A percentile compares a stretch with the other conserved stretches of the same genome.
Evolutionary conservation across 2,797 vertebrate species (phyloP).

Genomic region (Xiphorhynchus erythropygius): DNA sequence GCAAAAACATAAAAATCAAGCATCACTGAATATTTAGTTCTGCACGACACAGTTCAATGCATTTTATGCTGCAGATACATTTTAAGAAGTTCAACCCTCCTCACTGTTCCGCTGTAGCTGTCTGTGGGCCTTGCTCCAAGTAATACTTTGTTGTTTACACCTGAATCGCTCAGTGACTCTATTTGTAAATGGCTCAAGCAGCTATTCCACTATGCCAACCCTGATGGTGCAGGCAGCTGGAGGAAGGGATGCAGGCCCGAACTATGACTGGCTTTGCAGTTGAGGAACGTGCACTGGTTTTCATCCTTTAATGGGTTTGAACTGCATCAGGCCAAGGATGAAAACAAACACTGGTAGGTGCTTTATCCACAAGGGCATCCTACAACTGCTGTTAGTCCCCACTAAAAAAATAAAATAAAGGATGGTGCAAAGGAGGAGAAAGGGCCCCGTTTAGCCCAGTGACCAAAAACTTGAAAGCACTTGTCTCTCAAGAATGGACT

Average conservation of each 20-base stretch:
- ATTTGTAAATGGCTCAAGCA: neutral
- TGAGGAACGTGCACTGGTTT: neutral
- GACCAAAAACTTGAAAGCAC: neutral
- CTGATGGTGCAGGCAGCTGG: neutral
- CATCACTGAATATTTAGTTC: neutral
- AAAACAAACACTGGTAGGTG: neutral
- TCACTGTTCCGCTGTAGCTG: neutral
- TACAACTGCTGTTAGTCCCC: neutral
- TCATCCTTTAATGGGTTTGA: neutral
- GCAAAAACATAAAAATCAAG: neutral
- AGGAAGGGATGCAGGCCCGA: neutral
- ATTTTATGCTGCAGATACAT: neutral
- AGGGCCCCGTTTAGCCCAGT: neutral
- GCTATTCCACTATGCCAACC: neutral
- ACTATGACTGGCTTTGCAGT: neutral
- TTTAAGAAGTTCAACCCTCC: neutral
- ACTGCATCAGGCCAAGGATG: neutral
- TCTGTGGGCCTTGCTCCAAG: neutral
- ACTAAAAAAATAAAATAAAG: neutral
- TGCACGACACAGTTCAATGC: neutral
- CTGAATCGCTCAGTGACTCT: neutral
- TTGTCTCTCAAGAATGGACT: neutral
- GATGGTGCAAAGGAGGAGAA: neutral
- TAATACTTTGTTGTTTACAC: neutral
- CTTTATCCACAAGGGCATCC: neutral